These are phyloP conservation scores for Numenius arquata DNA, from an alignment of 2,113 vertebrate genomes.

Conservation along the genomic window DNA sequence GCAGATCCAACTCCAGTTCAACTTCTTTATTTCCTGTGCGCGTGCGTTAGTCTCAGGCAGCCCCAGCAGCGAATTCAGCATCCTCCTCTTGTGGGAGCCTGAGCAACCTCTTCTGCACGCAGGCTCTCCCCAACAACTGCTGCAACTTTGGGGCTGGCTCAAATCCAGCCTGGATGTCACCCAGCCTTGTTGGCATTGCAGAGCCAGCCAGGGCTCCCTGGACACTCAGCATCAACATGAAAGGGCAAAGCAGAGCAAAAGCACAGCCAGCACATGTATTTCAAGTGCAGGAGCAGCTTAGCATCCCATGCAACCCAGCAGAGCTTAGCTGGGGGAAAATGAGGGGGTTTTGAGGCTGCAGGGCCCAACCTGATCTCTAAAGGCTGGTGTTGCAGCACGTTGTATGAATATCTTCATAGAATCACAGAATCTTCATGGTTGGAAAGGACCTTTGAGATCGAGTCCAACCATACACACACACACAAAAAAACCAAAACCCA, in stretches of 20 bases:
- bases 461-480: no score
- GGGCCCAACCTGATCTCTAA: background rate
- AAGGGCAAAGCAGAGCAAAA: background rate
- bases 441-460: no score
- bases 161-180: background rate
- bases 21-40: background rate
- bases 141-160: background rate
- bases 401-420: background rate
- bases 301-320: background rate
- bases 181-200: fast-evolving
- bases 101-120: background rate
- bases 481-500: no score
- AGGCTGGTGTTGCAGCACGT: background rate
- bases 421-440: no score
- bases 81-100: fast-evolving
- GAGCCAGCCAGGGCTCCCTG: background rate
- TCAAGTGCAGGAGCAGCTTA: background rate
- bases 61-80: background rate
- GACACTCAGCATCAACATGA: fast-evolving
- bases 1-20: background rate
- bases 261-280: background rate
- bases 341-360: background rate
- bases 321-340: background rate
- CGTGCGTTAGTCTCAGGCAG: background rate
- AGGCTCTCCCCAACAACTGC: background rate